Evolutionary conservation across 2,797 vertebrate species (phyloP).

Genomic region (Menidia menidia): DNA sequence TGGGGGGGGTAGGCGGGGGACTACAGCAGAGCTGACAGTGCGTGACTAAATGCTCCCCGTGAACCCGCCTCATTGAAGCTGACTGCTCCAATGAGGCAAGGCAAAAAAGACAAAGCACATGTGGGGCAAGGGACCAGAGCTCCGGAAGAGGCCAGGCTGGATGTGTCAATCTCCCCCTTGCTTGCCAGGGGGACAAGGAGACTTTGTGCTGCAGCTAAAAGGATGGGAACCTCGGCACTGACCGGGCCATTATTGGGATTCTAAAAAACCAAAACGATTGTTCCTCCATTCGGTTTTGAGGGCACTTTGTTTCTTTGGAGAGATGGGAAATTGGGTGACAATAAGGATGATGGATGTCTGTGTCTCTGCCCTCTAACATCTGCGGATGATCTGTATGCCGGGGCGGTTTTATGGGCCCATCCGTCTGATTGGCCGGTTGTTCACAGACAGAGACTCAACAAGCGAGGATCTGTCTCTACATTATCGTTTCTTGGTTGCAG

Average conservation of each 20-base stretch:
- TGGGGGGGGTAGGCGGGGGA: slow-evolving; percentile 52
- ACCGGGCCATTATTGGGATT: slow-evolving; percentile 43
- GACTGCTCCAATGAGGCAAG: slow-evolving; percentile 75
- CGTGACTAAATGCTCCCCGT: slow-evolving; percentile 77
- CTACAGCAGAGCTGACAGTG: slow-evolving; percentile 79
- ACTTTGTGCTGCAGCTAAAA: slow-evolving; percentile 58
- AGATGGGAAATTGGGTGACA: slow-evolving; percentile 66
- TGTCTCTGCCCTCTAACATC: slow-evolving; percentile 62
- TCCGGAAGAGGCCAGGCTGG: slow-evolving; percentile 55
- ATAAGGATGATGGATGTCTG: slow-evolving; percentile 75
- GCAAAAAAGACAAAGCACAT: slow-evolving; percentile 65
- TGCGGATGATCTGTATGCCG: slow-evolving; percentile 48
- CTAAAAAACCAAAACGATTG: slow-evolving; percentile 68
- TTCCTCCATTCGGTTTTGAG: slow-evolving; percentile 57
- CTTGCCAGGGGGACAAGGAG: slow-evolving; percentile 52
- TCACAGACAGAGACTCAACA: slow-evolving; percentile 31
- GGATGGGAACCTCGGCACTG: slow-evolving; percentile 57
- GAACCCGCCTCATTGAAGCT: slow-evolving; percentile 71
- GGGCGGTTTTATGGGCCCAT: slow-evolving; percentile 39
- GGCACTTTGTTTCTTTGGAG: slow-evolving; percentile 65
- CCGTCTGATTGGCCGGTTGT: slow-evolving; percentile 41
- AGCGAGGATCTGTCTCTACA: slow-evolving; percentile 11
- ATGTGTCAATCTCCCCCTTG: slow-evolving; percentile 73
- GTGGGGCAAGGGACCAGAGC: slow-evolving; percentile 53
- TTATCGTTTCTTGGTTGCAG: background rate